phyloP scores from a whole-genome alignment of 2,888 invertebrate species.

The Stenurella melanura region DNA sequence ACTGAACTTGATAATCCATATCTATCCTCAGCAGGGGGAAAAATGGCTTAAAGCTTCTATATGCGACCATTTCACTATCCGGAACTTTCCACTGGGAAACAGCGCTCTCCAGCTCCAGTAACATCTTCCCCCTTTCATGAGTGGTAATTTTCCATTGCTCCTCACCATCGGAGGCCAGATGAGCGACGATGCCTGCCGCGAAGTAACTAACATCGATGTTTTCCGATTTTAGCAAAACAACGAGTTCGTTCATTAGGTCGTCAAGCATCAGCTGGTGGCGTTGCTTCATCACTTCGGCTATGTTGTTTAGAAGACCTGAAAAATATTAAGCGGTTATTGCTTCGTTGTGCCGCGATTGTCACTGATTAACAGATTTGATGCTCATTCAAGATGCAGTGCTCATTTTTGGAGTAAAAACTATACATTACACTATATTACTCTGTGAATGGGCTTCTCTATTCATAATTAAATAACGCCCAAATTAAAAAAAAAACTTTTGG shows the following conservation, averaged over 20 bases:
- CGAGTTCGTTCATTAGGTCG: constrained; percentile 62
- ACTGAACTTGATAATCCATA: constrained; percentile 80
- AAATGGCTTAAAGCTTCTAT: constrained; percentile 83
- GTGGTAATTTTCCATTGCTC: constrained; percentile 72
- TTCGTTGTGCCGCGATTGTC: too few relatives aligned
- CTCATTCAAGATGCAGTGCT: too few relatives aligned
- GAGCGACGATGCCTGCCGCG: constrained; percentile 83
- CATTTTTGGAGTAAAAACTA: too few relatives aligned
- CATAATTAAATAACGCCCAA: too few relatives aligned
- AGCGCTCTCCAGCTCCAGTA: constrained; percentile 76
- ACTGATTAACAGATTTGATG: too few relatives aligned
- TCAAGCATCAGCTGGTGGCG: constrained; percentile 66
- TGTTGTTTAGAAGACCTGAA: constrained; percentile 81
- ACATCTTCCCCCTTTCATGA: constrained; percentile 68
- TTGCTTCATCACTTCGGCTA: constrained; percentile 80
- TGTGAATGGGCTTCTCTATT: too few relatives aligned
- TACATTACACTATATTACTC: too few relatives aligned
- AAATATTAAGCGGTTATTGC: background rate
- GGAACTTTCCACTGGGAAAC: constrained; percentile 81
- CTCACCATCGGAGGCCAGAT: constrained; percentile 79
- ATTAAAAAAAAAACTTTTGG: too few relatives aligned
- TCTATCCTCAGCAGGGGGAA: constrained; percentile 78
- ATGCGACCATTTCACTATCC: constrained; percentile 85
- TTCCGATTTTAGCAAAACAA: constrained; percentile 73
- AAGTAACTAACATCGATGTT: constrained; percentile 84